These are phyloP conservation scores for Phlogophora meticulosa DNA, from an alignment of 2,888 invertebrate genomes.

Conservation along the genomic window DNA sequence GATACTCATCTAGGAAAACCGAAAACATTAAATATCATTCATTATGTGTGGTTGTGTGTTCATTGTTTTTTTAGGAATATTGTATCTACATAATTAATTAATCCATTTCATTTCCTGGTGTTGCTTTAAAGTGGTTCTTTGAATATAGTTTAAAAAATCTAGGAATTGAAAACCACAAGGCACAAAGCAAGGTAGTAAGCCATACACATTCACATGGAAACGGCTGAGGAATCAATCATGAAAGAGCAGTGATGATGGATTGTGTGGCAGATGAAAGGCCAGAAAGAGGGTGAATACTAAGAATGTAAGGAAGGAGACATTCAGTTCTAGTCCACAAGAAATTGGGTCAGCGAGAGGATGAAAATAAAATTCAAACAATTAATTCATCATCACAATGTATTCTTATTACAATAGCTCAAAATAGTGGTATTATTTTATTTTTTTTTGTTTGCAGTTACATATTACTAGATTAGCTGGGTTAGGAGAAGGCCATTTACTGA, in stretches of 20 bases:
- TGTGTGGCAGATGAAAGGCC: background rate
- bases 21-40: conserved; percentile 26
- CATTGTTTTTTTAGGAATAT: background rate
- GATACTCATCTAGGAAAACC: conserved; percentile 27
- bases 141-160: background rate
- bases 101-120: conserved; percentile 1
- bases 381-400: background rate
- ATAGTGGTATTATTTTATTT: too few species aligned
- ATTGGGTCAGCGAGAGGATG: background rate
- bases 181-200: too few species aligned
- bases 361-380: background rate
- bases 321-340: background rate
- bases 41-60: conserved; percentile 28
- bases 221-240: too few species aligned
- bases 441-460: conserved; percentile 2
- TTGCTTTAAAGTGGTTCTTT: background rate
- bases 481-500: conserved; percentile 16
- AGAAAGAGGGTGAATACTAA: background rate
- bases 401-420: conserved; percentile 1
- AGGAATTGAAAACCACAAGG: too few species aligned
- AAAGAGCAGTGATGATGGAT: background rate
- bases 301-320: background rate
- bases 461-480: background rate
- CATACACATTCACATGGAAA: too few species aligned
- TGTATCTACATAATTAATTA: background rate